Evolutionary conservation across 2,797 vertebrate genomes (phyloP).

Genomic region (Hemibagrus guttatus): DNA sequence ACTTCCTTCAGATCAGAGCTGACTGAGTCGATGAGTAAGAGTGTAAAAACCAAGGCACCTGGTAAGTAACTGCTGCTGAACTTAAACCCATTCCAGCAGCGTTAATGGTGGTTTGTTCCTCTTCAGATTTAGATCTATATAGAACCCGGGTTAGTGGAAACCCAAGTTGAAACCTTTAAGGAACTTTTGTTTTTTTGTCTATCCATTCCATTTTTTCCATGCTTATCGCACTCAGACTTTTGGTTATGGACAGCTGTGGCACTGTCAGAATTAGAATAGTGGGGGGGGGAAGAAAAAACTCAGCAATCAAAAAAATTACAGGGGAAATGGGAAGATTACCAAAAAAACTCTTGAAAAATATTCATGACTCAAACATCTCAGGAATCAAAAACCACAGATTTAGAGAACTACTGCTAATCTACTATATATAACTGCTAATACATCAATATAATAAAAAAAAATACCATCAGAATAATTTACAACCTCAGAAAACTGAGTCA

Average conservation of each 20-base stretch:
- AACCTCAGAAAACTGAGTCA: no score
- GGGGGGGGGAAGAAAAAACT: no score
- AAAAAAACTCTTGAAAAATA: not conserved
- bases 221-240: no score
- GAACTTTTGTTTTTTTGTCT: no score
- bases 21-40: not conserved
- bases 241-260: not conserved
- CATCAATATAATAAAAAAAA: no score
- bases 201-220: no score
- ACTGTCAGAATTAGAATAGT: not conserved
- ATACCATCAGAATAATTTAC: no score
- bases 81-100: not conserved
- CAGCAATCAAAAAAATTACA: not conserved
- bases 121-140: not conserved
- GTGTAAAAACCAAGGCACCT: not conserved
- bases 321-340: no score
- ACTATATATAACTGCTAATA: no score
- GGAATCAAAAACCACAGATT: not conserved
- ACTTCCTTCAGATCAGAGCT: slow-evolving; percentile 6
- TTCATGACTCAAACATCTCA: not conserved
- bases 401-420: no score
- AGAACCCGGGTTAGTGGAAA: not conserved
- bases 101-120: not conserved
- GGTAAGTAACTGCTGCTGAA: not conserved
- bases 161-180: not conserved